Conservation (phyloP, 2,797 vertebrate species). For the Lycodopsis pacificus region DNA sequence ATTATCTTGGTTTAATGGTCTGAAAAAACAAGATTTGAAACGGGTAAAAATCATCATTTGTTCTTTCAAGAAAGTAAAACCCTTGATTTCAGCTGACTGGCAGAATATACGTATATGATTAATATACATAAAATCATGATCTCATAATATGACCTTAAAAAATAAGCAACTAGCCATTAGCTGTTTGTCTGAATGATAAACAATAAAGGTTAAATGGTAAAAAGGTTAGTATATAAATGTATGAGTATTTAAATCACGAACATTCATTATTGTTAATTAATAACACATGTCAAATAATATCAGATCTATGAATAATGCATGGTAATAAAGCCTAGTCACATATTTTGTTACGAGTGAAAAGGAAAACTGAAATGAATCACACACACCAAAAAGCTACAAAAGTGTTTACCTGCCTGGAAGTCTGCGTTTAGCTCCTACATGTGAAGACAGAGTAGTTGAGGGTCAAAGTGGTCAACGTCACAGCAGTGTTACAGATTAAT, state of each 20-base stretch:
- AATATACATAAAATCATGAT: neutral
- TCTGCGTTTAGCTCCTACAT: constrained; percentile 89
- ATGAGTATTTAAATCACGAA: neutral
- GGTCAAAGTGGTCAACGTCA: constrained; percentile 62
- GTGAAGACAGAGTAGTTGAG: constrained; percentile 77
- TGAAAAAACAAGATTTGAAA: neutral
- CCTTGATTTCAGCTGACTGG: neutral
- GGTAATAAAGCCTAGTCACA: neutral
- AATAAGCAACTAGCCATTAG: neutral
- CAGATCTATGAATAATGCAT: neutral
- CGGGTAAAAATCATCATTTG: neutral
- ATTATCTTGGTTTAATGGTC: neutral
- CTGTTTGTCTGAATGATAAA: neutral
- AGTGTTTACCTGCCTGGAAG: constrained; percentile 86
- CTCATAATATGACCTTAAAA: neutral
- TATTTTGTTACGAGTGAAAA: neutral
- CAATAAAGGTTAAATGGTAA: neutral
- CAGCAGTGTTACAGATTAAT: constrained; percentile 15
- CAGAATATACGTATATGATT: neutral
- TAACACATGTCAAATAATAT: neutral
- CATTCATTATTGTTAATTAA: neutral
- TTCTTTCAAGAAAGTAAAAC: constrained; percentile 1
- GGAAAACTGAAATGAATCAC: neutral
- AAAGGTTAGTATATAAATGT: constrained; percentile 1
- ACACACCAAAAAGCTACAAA: constrained; percentile 15